Evolutionary conservation across 2,113 vertebrate genomes (phyloP), one percentile per base, ranked within the genome.

Genomic region (Callithrix jacchus): DNA sequence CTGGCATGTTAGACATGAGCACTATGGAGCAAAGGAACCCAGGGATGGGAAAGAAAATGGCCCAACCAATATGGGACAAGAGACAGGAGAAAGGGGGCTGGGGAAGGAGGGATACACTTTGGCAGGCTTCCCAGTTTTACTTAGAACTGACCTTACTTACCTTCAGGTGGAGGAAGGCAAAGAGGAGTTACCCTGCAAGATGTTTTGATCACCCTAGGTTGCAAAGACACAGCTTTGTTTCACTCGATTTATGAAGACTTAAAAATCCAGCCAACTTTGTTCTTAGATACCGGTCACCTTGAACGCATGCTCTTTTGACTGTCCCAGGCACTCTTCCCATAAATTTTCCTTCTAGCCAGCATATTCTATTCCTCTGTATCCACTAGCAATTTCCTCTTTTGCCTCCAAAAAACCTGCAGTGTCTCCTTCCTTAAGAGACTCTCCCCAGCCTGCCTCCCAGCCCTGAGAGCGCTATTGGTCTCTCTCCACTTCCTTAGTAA

Each of bases 231-330:
- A 93, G 81, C 61, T 96, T 94, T 84, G 94, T 84, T 79, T 79
- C 94, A 68, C 17, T 21, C 95, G 91, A 95, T 93, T 94, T 94
- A 92, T 88, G 93, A 83, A 68, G 47, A 90, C n/a, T 89, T 27
- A 58, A 61, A 92, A 87, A 27, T n/a, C 16, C 74, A 21, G 64
- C 71, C 68, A 79, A 35, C 76, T 84, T 92, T 54, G 42, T 93
- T 94, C 61, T 84, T 68, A 83, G 89, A 79, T n/a, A 90, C 68
- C 76, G 52, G 23, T 84, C 74, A 58, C 79, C 68, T 89, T 68
- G 89, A 91, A 74, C 54, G 16, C 61, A 52, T 16, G 2, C 8
- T 18, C 20, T 61, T 37, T 87, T 40, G 71, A 40, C 54, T 3
- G 2, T 47, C 73, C 54, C 56, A 74, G 61, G 14, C n/a, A 32